Evolutionary conservation across 2,797 vertebrate species (phyloP).

Genomic region (Silurus lanzhouensis): DNA sequence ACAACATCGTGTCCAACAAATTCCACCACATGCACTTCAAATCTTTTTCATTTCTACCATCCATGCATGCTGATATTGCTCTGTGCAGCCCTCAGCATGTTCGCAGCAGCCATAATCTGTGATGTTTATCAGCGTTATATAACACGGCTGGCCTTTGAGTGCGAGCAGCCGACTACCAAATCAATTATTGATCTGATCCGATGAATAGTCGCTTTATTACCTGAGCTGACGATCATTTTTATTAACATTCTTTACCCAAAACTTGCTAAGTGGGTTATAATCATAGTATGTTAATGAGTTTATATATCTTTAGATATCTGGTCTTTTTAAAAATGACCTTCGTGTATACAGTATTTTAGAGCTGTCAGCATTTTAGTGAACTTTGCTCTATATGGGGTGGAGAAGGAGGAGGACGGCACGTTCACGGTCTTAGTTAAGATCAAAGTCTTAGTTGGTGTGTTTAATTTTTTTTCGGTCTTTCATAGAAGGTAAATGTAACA

Average conservation of each 20-base stretch:
- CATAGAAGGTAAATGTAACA: background rate
- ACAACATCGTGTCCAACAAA: background rate
- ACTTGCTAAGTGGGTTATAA: background rate
- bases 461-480: background rate
- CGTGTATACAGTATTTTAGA: background rate
- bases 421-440: background rate
- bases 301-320: background rate
- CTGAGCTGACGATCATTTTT: background rate
- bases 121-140: background rate
- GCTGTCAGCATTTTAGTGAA: background rate
- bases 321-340: too few relatives aligned
- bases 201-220: background rate
- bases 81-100: background rate
- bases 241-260: background rate
- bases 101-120: background rate
- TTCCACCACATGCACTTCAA: background rate
- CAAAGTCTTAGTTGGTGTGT: background rate
- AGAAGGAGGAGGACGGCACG: background rate
- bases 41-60: background rate
- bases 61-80: background rate
- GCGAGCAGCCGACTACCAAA: background rate
- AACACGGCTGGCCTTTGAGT: constrained; percentile 16
- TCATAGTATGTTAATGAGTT: background rate
- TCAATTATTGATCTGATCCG: background rate
- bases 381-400: background rate